Percentiles rank a stretch among this genome's conserved stretches.
phyloP scores from a whole-genome alignment of 2,888 invertebrate species.

The Phortica magna region DNA sequence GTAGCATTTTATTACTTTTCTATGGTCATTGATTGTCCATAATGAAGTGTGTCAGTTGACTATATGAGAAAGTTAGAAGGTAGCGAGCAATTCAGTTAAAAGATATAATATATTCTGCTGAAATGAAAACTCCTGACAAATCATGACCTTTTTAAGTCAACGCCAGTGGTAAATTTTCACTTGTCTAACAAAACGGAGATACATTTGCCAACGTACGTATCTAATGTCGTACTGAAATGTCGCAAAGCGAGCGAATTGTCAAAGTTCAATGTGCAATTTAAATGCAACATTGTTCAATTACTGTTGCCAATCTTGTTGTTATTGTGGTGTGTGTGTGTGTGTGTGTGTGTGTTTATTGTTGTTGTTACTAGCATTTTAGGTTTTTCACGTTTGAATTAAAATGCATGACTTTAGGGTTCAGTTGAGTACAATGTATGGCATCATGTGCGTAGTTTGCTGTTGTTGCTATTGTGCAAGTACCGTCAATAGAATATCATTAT shows the following conservation, averaged over 20 bases:
- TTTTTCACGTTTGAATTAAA: not conserved
- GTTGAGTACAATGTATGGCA: not conserved
- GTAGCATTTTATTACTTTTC: no score
- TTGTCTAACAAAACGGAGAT: not conserved
- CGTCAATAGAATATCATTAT: conserved; percentile 3
- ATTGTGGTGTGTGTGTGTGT: not conserved
- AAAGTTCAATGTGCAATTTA: conserved; percentile 71
- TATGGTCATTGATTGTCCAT: no score
- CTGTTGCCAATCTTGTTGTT: conserved; percentile 28
- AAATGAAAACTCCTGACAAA: no score
- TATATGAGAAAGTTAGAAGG: no score
- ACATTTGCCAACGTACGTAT: not conserved
- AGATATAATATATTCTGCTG: no score
- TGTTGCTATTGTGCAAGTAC: not conserved
- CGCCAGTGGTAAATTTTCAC: not conserved
- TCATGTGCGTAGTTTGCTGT: not conserved
- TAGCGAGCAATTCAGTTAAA: no score
- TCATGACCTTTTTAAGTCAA: no score
- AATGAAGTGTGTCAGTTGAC: no score
- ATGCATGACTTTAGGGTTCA: conserved; percentile 1
- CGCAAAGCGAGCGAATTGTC: conserved; percentile 61
- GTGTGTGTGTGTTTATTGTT: not conserved
- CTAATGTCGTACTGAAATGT: not conserved
- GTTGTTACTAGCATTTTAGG: not conserved
- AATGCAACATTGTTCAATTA: conserved; percentile 66